These are phyloP conservation scores for Leguminivora glycinivorella DNA, from an alignment of 1,140 invertebrate genomes.

Conservation along the genomic window DNA sequence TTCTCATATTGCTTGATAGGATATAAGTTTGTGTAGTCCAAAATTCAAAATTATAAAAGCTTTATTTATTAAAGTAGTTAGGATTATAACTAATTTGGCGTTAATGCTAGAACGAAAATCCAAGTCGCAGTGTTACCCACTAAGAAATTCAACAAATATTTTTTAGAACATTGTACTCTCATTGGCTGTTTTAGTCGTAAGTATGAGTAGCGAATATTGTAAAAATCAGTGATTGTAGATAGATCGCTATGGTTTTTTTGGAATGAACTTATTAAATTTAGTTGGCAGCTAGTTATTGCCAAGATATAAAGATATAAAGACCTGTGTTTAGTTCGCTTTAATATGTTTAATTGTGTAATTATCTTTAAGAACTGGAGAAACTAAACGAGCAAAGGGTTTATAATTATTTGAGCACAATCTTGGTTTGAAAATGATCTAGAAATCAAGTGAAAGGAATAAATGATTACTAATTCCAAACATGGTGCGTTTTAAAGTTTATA, in stretches of 20 bases:
- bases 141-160: slow-evolving; percentile 1
- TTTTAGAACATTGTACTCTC: slow-evolving; percentile 19
- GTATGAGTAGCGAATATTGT: background rate
- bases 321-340: background rate
- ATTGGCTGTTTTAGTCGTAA: slow-evolving; percentile 25
- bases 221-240: background rate
- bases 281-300: background rate
- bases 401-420: no score
- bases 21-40: background rate
- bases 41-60: slow-evolving; percentile 15
- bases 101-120: background rate
- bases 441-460: no score
- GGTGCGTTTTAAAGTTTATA: no score
- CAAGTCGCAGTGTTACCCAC: slow-evolving; percentile 2
- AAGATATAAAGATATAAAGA: background rate
- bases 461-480: no score
- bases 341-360: background rate
- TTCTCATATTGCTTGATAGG: background rate
- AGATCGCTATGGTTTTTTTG: background rate
- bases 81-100: background rate
- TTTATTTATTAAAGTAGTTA: slow-evolving; percentile 1
- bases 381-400: no score
- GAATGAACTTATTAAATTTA: background rate
- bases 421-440: no score
- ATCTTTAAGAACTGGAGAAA: background rate